Evolutionary conservation across 64 coral and sea anemone genomes (phyloP).

Genomic region (Montipora capricornis): DNA sequence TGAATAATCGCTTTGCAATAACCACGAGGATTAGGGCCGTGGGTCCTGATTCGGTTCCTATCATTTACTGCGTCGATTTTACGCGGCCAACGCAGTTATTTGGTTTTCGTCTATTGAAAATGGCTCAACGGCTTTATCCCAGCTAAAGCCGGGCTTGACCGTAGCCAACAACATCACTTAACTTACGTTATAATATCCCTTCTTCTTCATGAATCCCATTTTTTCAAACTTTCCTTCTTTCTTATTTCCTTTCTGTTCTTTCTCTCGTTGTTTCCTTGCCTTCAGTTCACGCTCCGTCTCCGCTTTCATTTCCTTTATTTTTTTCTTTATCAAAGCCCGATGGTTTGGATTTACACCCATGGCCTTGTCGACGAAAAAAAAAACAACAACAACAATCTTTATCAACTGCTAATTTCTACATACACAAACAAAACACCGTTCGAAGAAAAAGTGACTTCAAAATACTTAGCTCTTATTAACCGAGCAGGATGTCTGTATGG

Average conservation of each 20-base stretch:
- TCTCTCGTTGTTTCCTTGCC: slow-evolving; percentile 68
- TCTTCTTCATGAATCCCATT: slow-evolving; percentile 78
- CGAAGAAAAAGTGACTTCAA: too few species aligned
- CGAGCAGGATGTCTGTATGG: too few species aligned
- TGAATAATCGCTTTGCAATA: too few species aligned
- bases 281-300: slow-evolving; percentile 66
- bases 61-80: too few species aligned
- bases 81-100: not conserved
- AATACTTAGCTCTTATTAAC: too few species aligned
- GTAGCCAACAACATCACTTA: not conserved
- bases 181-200: slow-evolving; percentile 59
- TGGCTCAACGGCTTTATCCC: not conserved
- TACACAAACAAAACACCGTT: too few species aligned
- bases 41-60: too few species aligned
- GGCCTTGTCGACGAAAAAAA: not conserved
- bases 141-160: too few species aligned
- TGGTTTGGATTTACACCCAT: slow-evolving; percentile 63
- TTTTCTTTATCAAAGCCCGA: slow-evolving; percentile 54
- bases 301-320: slow-evolving; percentile 64
- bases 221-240: slow-evolving; percentile 76
- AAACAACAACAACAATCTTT: not conserved
- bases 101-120: not conserved
- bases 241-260: slow-evolving; percentile 58
- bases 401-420: not conserved
- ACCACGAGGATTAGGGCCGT: too few species aligned